These are phyloP conservation scores for Melanargia galathea DNA, from an alignment of 2,888 invertebrate genomes.

Conservation along the genomic window DNA sequence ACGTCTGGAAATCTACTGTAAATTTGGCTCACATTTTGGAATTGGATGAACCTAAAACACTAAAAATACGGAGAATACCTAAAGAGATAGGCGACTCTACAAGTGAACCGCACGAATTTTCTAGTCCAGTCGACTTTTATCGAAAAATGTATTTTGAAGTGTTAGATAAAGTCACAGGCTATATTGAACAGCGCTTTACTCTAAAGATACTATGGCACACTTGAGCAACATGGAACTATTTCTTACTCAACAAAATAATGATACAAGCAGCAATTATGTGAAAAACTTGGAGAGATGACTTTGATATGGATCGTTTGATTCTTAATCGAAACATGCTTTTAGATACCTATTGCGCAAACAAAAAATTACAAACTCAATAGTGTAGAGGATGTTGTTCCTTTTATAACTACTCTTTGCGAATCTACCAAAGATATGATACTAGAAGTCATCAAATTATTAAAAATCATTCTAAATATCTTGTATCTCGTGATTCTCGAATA, in stretches of 20 bases:
- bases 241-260: not conserved
- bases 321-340: not conserved
- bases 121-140: not conserved
- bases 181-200: not conserved
- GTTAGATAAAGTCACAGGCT: not conserved
- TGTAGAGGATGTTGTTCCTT: not conserved
- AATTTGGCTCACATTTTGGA: not conserved
- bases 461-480: too few species aligned
- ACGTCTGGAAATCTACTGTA: not conserved
- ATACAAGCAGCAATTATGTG: not conserved
- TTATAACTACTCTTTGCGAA: not conserved
- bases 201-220: slow-evolving; percentile 1
- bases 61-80: not conserved
- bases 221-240: not conserved
- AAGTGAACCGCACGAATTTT: not conserved
- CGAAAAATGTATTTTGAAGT: slow-evolving; percentile 1
- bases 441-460: not conserved
- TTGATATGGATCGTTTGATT: not conserved
- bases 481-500: too few species aligned
- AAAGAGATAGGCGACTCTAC: not conserved
- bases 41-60: slow-evolving; percentile 1
- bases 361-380: not conserved
- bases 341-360: not conserved
- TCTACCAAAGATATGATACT: not conserved
- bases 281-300: not conserved